Conservation (phyloP, 2,797 vertebrate genomes). For the Tympanoctomys barrerae region DNA sequence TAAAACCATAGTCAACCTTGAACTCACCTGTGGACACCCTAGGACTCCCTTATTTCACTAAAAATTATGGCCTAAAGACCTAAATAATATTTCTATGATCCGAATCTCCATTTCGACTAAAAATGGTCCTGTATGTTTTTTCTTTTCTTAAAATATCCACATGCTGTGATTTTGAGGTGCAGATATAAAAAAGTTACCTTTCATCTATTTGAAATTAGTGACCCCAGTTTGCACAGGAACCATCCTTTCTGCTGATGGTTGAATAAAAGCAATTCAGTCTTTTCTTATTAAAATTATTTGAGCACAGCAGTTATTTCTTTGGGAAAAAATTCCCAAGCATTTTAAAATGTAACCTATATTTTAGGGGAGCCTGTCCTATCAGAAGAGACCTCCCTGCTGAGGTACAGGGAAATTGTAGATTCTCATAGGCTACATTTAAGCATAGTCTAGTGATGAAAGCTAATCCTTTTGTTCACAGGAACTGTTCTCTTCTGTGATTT, state of each 20-base stretch:
- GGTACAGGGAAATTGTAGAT: background rate
- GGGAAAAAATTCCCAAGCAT: background rate
- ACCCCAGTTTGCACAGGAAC: background rate
- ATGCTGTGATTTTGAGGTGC: background rate
- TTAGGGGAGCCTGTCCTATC: background rate
- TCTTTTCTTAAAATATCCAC: background rate
- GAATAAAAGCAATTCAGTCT: background rate
- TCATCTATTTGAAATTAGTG: background rate
- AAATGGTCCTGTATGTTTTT: background rate
- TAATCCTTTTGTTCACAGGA: too few relatives aligned
- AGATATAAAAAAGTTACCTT: background rate
- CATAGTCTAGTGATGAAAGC: too few relatives aligned
- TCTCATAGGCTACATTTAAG: background rate
- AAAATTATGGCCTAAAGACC: too few relatives aligned
- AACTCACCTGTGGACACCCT: too few relatives aligned
- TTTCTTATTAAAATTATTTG: background rate
- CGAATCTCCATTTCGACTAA: background rate
- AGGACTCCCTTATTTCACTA: background rate
- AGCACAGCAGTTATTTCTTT: background rate
- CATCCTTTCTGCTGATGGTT: background rate
- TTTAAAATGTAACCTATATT: rapidly evolving
- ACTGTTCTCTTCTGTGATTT: too few relatives aligned
- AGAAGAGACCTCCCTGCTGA: background rate
- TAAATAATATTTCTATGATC: background rate
- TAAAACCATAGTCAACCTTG: rapidly evolving